A percentile compares a stretch with the other conserved stretches of the same genome.
phyloP scores from a whole-genome alignment of 1,140 invertebrate genomes.

The Pemphigus obesinymphae region DNA sequence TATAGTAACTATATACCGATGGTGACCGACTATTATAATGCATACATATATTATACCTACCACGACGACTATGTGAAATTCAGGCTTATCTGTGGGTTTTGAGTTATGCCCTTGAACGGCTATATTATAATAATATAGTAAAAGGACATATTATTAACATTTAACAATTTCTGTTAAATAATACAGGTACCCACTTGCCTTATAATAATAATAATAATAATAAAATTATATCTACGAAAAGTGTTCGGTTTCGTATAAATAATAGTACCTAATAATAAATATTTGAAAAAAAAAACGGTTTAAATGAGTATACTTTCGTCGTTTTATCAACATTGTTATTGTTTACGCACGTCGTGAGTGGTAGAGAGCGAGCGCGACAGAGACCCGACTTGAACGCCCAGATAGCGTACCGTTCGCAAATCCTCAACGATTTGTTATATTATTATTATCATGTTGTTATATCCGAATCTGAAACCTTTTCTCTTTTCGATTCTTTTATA shows the following conservation, averaged over 20 bases:
- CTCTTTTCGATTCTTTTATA: neutral
- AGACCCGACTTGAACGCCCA: neutral
- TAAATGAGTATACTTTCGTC: neutral
- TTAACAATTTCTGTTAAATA: no score
- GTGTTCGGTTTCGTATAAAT: neutral
- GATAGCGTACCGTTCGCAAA: conserved; percentile 6
- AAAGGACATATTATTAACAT: no score
- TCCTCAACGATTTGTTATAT: neutral
- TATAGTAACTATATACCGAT: no score
- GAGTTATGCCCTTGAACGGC: conserved; percentile 12
- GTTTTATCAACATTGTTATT: neutral
- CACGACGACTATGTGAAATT: neutral
- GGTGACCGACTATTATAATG: neutral
- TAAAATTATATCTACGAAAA: neutral
- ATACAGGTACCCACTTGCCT: no score
- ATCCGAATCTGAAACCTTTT: neutral
- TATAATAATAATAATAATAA: no score
- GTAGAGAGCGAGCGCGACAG: neutral
- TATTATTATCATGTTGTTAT: no score
- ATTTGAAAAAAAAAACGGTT: neutral
- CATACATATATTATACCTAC: neutral
- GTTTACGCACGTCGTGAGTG: neutral
- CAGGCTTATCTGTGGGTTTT: neutral
- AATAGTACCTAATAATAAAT: neutral
- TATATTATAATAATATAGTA: no score